Evolutionary conservation across 2,888 invertebrate species (phyloP).

Genomic region (Sinotaia quadrata): DNA sequence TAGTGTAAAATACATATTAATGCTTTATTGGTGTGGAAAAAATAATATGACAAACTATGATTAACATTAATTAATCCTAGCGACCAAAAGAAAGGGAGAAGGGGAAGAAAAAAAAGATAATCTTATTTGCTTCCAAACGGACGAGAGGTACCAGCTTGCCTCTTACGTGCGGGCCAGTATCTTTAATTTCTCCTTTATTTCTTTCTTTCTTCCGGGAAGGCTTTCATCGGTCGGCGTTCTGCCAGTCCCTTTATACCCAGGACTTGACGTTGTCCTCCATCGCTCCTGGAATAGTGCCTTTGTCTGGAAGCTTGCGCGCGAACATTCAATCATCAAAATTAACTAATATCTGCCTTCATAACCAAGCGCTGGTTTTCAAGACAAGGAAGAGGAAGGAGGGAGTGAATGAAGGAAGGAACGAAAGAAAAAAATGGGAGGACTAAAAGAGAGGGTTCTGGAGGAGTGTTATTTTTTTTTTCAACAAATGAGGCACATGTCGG

Average conservation of each 20-base stretch:
- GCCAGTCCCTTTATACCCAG: not conserved
- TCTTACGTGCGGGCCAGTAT: not conserved
- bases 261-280: not conserved
- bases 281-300: not conserved
- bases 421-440: not conserved
- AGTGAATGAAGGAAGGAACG: not conserved
- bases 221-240: not conserved
- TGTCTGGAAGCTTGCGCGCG: not conserved
- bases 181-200: not conserved
- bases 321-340: slow-evolving; percentile 12
- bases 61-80: too few relatives aligned
- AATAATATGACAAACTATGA: too few relatives aligned
- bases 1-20: too few relatives aligned
- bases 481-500: too few relatives aligned
- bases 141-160: not conserved
- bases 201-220: not conserved
- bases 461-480: too few relatives aligned
- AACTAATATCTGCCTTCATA: slow-evolving; percentile 17
- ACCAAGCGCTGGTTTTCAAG: not conserved
- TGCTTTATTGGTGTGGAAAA: too few relatives aligned
- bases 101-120: too few relatives aligned
- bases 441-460: too few relatives aligned
- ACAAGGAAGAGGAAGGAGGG: not conserved
- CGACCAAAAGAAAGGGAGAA: too few relatives aligned
- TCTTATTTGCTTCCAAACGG: too few relatives aligned